Conservation (phyloP, 2,888 invertebrate genomes). For the Bugula neritina region DNA sequence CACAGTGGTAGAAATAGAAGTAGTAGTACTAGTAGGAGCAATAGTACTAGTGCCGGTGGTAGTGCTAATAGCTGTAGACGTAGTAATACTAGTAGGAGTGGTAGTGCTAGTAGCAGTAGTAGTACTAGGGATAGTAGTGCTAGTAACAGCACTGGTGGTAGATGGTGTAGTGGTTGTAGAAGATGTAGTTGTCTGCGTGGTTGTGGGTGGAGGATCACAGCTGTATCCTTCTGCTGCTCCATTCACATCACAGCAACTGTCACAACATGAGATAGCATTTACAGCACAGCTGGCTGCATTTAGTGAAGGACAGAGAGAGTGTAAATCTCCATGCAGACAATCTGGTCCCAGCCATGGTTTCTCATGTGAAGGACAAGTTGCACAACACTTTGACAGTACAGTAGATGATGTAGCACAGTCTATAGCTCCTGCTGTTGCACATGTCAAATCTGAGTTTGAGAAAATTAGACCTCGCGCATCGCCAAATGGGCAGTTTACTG, state of each 20-base stretch:
- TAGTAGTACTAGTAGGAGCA: background rate
- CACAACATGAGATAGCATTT: background rate
- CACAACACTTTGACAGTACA: background rate
- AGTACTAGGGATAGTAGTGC: background rate
- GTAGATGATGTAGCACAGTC: background rate
- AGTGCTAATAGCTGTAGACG: background rate
- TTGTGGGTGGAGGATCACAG: background rate
- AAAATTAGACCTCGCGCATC: background rate
- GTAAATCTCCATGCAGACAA: background rate
- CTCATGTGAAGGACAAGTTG: background rate
- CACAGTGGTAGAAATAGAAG: background rate
- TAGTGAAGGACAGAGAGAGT: background rate
- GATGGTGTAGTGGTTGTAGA: background rate
- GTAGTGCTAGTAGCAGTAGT: background rate
- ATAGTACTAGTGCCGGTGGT: background rate
- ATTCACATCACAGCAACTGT: background rate
- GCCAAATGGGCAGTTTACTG: background rate
- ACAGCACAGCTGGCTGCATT: background rate
- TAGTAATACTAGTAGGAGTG: background rate
- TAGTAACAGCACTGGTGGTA: background rate
- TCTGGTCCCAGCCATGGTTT: background rate
- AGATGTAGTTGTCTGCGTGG: background rate
- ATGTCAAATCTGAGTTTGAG: background rate
- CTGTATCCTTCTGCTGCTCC: background rate
- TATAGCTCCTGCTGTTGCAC: background rate